A percentile compares a stretch with the other conserved stretches of the same genome.
Evolutionary conservation across 2,888 invertebrate species (phyloP).

Genomic region (Diachrysia chrysitis): DNA sequence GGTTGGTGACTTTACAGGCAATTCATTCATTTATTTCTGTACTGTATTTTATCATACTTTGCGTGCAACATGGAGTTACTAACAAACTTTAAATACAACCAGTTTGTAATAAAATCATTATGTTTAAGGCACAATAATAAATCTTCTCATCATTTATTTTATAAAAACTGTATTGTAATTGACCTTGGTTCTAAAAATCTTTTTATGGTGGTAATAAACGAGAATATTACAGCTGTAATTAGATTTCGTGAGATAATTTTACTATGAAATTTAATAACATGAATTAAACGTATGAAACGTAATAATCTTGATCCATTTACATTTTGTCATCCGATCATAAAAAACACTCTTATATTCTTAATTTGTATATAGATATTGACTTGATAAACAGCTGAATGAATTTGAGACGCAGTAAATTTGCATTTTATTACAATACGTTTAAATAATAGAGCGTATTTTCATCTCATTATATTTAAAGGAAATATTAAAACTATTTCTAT

Average conservation of each 20-base stretch:
- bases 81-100: background rate
- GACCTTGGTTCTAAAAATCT: slow-evolving; percentile 32
- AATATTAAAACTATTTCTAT: background rate
- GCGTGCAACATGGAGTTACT: background rate
- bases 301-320: background rate
- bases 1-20: too few species aligned
- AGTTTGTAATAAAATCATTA: slow-evolving; percentile 14
- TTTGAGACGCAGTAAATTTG: background rate
- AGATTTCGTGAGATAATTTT: slow-evolving; percentile 10
- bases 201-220: slow-evolving; percentile 30
- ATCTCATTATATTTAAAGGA: background rate
- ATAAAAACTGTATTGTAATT: slow-evolving; percentile 28
- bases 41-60: background rate
- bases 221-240: slow-evolving; percentile 11
- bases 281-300: slow-evolving; percentile 1
- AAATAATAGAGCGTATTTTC: background rate
- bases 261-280: background rate
- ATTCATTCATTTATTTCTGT: background rate
- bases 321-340: background rate
- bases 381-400: background rate
- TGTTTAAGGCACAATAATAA: slow-evolving; percentile 14
- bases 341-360: background rate
- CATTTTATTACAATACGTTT: background rate
- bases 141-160: slow-evolving; percentile 31
- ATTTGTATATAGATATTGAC: background rate